Percentiles rank a stretch among this genome's conserved stretches.
These are phyloP conservation scores for Erithacus rubecula DNA, from an alignment of 2,797 vertebrate species.

Conservation along the genomic window DNA sequence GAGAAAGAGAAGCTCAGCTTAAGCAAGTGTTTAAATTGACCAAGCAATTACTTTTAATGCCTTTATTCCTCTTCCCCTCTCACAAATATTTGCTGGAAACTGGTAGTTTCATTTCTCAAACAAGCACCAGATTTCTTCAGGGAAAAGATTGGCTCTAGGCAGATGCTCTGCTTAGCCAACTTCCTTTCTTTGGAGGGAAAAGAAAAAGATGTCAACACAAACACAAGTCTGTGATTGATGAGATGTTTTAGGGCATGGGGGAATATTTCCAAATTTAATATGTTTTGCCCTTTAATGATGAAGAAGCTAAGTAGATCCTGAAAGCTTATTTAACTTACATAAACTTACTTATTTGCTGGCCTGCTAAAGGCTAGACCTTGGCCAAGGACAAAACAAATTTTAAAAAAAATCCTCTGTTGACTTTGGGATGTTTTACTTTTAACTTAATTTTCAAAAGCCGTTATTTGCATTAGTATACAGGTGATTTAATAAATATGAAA, in stretches of 20 bases:
- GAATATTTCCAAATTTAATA: constrained; percentile 62
- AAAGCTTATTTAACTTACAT: constrained; percentile 65
- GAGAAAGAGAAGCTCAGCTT: not conserved
- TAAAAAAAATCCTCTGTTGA: constrained; percentile 30
- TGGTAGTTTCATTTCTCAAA: constrained; percentile 23
- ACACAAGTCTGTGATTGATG: constrained; percentile 53
- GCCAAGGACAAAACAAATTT: constrained; percentile 38
- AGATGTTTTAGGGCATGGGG: constrained; percentile 22
- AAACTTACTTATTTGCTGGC: constrained; percentile 55
- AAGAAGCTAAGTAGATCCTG: constrained; percentile 54
- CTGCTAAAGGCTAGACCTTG: not conserved
- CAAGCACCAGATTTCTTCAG: constrained; percentile 15
- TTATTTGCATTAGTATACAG: constrained; percentile 55
- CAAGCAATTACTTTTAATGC: not conserved
- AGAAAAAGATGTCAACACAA: constrained; percentile 30
- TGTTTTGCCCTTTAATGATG: constrained; percentile 59
- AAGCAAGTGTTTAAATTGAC: not conserved
- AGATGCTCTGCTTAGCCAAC: constrained; percentile 38
- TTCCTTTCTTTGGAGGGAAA: constrained; percentile 41
- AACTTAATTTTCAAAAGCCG: not conserved
- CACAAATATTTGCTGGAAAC: constrained; percentile 20
- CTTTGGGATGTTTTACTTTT: not conserved
- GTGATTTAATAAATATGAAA: constrained; percentile 19
- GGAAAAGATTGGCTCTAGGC: constrained; percentile 2
- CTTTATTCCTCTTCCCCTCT: not conserved